Base-by-base conservation (phyloP, 1,140 invertebrate species). In the Sitophilus oryzae region DNA sequence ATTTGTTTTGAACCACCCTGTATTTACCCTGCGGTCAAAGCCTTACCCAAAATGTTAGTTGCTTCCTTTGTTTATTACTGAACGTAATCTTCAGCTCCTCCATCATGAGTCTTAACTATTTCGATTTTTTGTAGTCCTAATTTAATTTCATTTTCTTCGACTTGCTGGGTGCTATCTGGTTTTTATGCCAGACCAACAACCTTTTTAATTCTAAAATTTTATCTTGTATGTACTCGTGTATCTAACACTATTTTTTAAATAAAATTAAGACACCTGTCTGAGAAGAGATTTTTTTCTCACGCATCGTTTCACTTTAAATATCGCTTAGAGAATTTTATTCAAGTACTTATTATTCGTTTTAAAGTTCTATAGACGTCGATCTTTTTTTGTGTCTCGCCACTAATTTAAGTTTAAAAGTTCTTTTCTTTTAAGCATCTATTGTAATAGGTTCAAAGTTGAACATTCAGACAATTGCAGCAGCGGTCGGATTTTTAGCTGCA, bases 381-480 rank as follows among this genome's bases (percentile, higher is more conserved):
- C 46, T 49, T 37, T 49, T 46, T 37, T 37, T 38, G 38, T 38
- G 46, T 49, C 46, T 49, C 23, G 46, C 30, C 46, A 38, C 6
- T 49, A 15, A 49, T 49, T 49, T 36, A 49, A 49, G 16, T 16
- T 36, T 37, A 49, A 34, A 49, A 19, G 36, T 49, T 38, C 18
- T 48, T 49, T 36, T 38, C 36, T 49, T 49, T 49, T 46, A 46
- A 46, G 30, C 21, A 46, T 46, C 44, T 46, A 46, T 49, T 49
- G 34, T 37, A 49, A 38, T 38, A 49, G 46, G 34, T 36, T 49
- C 34, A 37, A 49, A 49, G 46, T 49, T 49, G 46, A 38, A 49
- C 15, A 5, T 21, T 36, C 23, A 22, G 22, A 30, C 22, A 30
- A 35, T 46, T 46, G 22, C 22, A 30, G 20, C 44, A 6, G 2